A percentile compares a stretch with the other conserved stretches of the same genome.
phyloP scores from a whole-genome alignment of 1,140 invertebrate genomes.

The Phortica variegata region DNA sequence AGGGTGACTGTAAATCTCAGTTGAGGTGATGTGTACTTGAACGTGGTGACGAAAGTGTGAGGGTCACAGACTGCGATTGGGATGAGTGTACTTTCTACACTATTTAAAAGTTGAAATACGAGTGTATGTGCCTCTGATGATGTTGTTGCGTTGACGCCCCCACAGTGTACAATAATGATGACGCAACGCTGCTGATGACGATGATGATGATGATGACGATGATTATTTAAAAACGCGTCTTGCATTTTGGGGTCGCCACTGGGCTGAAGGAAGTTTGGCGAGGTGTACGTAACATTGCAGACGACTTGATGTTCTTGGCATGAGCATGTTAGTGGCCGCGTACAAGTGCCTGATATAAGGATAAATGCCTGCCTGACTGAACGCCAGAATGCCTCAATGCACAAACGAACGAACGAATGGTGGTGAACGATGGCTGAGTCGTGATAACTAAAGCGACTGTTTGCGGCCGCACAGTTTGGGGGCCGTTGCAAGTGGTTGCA shows the following conservation, averaged over 20 bases:
- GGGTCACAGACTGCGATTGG: constrained; percentile 11
- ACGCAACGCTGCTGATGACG: no score
- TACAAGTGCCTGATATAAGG: not conserved
- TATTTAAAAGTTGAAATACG: constrained; percentile 36
- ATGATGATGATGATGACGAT: no score
- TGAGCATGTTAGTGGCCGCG: not conserved
- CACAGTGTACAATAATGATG: no score
- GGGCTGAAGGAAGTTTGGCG: constrained; percentile 4
- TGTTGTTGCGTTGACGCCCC: no score
- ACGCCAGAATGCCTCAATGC: not conserved
- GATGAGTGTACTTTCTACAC: constrained; percentile 50
- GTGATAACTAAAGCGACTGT: no score
- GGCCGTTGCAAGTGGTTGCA: no score
- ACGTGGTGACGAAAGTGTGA: no score
- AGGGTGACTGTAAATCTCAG: constrained; percentile 1
- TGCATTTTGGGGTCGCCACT: constrained; percentile 4
- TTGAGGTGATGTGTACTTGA: not conserved
- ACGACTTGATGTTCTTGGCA: not conserved
- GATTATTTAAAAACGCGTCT: no score
- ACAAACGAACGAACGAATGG: not conserved
- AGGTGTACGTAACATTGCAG: not conserved
- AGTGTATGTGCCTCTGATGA: not conserved
- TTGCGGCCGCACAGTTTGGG: no score
- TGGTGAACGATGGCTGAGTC: no score
- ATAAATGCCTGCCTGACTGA: no score